Evolutionary conservation across 2,113 vertebrate species (phyloP), one percentile per base, ranked within the genome.

Genomic region (Pseudolaguvia tuberculata): DNA sequence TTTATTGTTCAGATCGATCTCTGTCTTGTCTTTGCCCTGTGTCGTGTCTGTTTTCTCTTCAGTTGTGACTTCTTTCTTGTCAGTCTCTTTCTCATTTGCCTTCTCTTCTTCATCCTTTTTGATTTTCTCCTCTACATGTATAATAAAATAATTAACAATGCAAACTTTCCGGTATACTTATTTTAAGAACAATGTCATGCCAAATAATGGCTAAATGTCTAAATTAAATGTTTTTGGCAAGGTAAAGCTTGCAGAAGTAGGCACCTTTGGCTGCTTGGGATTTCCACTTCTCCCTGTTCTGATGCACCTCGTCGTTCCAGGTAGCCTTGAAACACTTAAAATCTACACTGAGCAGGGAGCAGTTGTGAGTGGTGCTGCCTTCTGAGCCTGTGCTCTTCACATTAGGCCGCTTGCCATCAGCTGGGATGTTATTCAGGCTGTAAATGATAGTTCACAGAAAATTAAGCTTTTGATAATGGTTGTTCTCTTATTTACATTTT

Each of bases 261-360:
- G 45, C 27, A 70, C 96, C 96, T 95, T 92, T 94, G 76, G 88
- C 85, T 56, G 94, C 94, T 85, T 94, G 90, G 0, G 88, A 82
- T 85, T 92, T 94, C 95, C 95, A 98, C 57, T 89, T 92, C 76
- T 98, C 94, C 67, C 92, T 89, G 84, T 98, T 98, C 80, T 92
- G 84, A 63, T 92, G 89, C 6, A 98, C 92, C 78, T 95, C 92
- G 57, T 96, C 92, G 1, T 91, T 93, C 95, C 96, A 98, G 7
- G 89, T 92, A 79, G 57, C 29, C 86, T 93, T 96, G 86, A 98
- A 98, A 84, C 73, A 86, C 79, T 93, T 96, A 73, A 93, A 92
- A 85, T 97, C 94, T 57, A 93, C 88, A 53, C 90, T 87, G 80
- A 91, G 90, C 84, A 94, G 86, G 20, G 92, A 92, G 80, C 89